Base-by-base conservation (phyloP, 2,888 invertebrate species). In the Drosophila ezoana region DNA sequence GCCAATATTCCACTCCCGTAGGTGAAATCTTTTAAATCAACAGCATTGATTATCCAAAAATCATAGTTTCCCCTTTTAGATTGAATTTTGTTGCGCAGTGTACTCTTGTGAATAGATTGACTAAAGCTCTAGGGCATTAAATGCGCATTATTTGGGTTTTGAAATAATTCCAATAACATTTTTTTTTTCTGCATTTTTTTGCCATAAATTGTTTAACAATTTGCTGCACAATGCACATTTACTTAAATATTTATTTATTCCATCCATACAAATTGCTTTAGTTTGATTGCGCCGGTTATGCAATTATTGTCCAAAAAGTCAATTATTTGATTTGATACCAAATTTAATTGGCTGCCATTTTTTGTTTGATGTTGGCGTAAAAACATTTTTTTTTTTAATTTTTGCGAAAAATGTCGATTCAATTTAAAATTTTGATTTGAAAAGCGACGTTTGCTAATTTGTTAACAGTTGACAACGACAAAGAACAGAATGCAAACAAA, bases 401-500 rank as follows among this genome's bases (percentile, higher is more conserved):
- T 54, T 54, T 63, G 51, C 63, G 20, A 58, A 54, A 60, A 45
- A 37, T 45, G 10, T 45, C 61, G 49, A 65, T 60, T 41, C 57
- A 20, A 60, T 53, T 65, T 56, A 41, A 53, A 56, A 45, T 76
- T 23, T 53, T 49, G 52, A 65, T 45, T 45, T 70, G 20, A 38
- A 38, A 20, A 57, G 37, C 59, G 47, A 51, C 38, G 20, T 69
- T 64, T 74, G 43, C 47, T 48, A 58, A 58, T 74, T 67, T 38
- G 28, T 8, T 28, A 2, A 23, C 44, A 49, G 37, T 52, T 73
- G 51, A 33, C 72, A 60, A n/a, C n/a, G 35, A 45, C 38, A 38
- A 65, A 56, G 35, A 23, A 28, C 53, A 33, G 16, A 43, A 69
- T 4, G 8, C 23, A 20, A 23, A 44, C 48, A 53, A 10, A 28